These are phyloP conservation scores for Microchrysa polita DNA, from an alignment of 2,888 invertebrate species.

Conservation along the genomic window DNA sequence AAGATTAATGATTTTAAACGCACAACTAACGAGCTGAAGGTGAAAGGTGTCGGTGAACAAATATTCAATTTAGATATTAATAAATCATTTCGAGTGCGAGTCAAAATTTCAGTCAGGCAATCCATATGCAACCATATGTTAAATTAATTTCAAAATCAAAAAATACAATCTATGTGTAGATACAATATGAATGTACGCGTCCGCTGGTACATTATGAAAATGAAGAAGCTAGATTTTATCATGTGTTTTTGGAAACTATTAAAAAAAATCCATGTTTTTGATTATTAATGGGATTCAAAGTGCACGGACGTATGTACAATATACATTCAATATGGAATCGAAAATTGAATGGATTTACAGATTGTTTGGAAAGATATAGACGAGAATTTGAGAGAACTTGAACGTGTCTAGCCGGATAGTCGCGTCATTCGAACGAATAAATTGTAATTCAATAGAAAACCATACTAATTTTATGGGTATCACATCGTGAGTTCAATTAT, in stretches of 20 bases:
- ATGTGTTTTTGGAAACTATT: not conserved
- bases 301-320: no score
- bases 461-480: not conserved
- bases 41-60: slow-evolving; percentile 40
- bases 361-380: no score
- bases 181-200: not conserved
- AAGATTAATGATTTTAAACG: slow-evolving; percentile 42
- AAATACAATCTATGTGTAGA: not conserved
- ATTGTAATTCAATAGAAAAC: not conserved
- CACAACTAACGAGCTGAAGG: slow-evolving; percentile 40
- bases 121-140: no score
- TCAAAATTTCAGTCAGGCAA: not conserved
- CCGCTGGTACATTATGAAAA: not conserved
- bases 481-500: not conserved
- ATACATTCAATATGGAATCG: no score
- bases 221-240: not conserved
- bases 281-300: no score
- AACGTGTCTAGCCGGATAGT: not conserved
- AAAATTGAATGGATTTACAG: no score
- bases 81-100: slow-evolving; percentile 32
- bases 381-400: not conserved
- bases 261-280: not conserved
- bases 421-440: not conserved
- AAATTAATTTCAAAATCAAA: no score
- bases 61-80: slow-evolving; percentile 41